These are phyloP conservation scores for Sinocyclocheilus anophthalmus DNA, from an alignment of 2,113 vertebrate species.

Conservation along the genomic window DNA sequence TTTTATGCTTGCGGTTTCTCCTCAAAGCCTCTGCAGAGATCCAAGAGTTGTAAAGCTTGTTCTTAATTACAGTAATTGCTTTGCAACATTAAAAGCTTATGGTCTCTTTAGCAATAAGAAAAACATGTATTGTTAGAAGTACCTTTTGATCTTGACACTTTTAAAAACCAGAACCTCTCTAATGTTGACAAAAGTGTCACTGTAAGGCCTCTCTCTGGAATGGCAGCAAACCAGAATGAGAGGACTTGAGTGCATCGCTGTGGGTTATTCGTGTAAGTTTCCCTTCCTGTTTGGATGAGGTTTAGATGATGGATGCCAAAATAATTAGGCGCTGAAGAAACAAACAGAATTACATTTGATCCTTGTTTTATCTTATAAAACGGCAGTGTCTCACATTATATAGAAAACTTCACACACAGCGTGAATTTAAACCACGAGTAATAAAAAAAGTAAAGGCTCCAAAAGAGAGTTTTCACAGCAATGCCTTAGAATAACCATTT, in stretches of 20 bases:
- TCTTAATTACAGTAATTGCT: conserved; percentile 75
- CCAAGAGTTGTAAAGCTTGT: conserved; percentile 68
- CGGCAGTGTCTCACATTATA: background rate
- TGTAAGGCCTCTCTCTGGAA: conserved; percentile 65
- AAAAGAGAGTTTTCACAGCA: background rate
- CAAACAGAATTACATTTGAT: conserved; percentile 31
- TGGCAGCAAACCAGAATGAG: conserved; percentile 54
- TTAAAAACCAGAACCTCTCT: conserved; percentile 67
- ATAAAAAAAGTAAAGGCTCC: background rate
- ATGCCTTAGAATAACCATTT: background rate
- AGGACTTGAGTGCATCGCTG: conserved; percentile 57
- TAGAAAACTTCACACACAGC: conserved; percentile 6
- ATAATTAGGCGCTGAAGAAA: conserved; percentile 53
- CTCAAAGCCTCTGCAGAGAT: conserved; percentile 68
- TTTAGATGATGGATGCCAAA: conserved; percentile 56
- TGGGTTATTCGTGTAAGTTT: conserved; percentile 62
- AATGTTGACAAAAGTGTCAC: conserved; percentile 69
- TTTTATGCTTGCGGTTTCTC: conserved; percentile 67
- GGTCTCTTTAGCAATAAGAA: conserved; percentile 67
- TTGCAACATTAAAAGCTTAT: conserved; percentile 73
- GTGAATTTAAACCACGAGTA: background rate
- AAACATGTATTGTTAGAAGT: conserved; percentile 70
- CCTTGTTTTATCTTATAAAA: conserved; percentile 20
- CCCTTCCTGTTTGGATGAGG: conserved; percentile 54
- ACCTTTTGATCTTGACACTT: conserved; percentile 77